Conservation (phyloP, 2,797 vertebrate species). For the Macrochelys suwanniensis region DNA sequence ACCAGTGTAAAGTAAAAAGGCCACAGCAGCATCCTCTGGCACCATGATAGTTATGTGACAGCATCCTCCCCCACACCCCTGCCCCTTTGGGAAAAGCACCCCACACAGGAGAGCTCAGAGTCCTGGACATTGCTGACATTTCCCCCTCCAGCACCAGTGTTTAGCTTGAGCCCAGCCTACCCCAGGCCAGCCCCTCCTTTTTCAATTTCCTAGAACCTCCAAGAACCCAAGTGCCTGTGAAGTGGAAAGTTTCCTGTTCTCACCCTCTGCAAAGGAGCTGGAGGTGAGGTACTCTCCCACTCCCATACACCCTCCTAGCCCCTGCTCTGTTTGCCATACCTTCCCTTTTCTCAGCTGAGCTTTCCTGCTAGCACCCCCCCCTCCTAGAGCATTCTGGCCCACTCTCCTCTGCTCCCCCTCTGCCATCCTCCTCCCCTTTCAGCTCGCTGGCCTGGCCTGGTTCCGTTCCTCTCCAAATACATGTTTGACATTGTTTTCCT, state of each 20-base stretch:
- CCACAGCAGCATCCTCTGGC: neutral
- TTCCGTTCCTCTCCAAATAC: neutral
- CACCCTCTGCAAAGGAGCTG: neutral
- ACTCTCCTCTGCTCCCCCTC: neutral
- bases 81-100: neutral
- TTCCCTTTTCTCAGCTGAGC: neutral
- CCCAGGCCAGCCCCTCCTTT: neutral
- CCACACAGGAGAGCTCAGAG: neutral
- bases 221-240: neutral
- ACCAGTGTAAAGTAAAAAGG: neutral
- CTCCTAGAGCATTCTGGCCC: neutral
- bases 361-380: neutral
- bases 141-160: neutral
- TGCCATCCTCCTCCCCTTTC: neutral
- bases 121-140: neutral
- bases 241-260: neutral
- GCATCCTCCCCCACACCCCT: neutral
- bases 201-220: slow-evolving; percentile 11
- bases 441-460: neutral
- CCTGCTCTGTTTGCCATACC: neutral
- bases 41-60: neutral
- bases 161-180: neutral
- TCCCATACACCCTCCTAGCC: no score
- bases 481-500: neutral
- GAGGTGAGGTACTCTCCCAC: neutral